Base-by-base conservation (phyloP, 2,797 vertebrate genomes). In the Mallotus villosus region DNA sequence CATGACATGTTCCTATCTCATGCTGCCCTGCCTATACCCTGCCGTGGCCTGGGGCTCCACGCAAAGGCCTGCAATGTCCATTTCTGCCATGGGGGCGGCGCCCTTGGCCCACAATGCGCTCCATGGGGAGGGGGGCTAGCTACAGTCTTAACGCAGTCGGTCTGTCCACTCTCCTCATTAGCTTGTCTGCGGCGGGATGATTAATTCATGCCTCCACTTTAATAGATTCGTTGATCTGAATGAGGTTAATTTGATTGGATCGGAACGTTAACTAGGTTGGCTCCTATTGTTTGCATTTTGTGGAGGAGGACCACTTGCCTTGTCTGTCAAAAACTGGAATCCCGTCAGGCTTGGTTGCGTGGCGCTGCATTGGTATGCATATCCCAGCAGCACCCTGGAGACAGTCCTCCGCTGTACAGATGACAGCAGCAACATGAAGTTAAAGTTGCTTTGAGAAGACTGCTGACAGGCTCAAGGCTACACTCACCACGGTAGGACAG, bases 311-410 rank as follows among this genome's bases (percentile, higher is more conserved):
- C 60, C 63, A 58, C 37, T 68, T 1, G 66, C 27, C 59, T 72
- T 69, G 71, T 72, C 82, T 76, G 66, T 82, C 78, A 78, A 41
- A 34, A 34, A 24, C 17, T 22, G 67, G 68, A 63, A 24, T 37
- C 37, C 32, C 21, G 73, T 74, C 76, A 83, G 55, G 78, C 75
- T 82, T 71, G 78, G 76, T 74, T 82, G 77, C 74, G 29, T 55
- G 72, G 34, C 57, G 24, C 64, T 59, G 59, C 78, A 83, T 74
- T 80, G 64, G 63, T 77, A 87, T 86, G 76, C 82, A 74, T 69
- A 21, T 57, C 78, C 71, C 74, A 59, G 64, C 71, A 55, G 61
- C 11, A 53, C 77, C 73, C 78, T 34, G 67, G 74, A 76, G 81
- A 74, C 14, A 17, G 24, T 66, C 29, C 76, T 78, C 82, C 74